These are phyloP conservation scores for Bicyclus anynana DNA, from an alignment of 1,140 invertebrate genomes.

Conservation along the genomic window DNA sequence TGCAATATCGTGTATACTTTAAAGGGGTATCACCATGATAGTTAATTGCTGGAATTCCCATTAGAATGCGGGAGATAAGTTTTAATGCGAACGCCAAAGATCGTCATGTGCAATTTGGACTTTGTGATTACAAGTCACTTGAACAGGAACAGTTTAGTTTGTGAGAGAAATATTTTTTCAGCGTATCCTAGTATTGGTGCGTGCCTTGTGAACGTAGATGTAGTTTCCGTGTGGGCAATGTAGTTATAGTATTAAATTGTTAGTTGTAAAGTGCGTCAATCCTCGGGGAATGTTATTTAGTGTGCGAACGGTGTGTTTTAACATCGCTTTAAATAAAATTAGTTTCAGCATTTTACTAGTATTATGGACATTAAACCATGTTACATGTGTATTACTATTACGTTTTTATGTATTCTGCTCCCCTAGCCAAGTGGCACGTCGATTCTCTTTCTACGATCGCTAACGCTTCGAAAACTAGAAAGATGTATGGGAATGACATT, in stretches of 20 bases:
- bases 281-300: conserved; percentile 15
- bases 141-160: conserved; percentile 21
- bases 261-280: conserved; percentile 29
- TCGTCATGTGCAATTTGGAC: conserved; percentile 39
- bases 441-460: too few relatives aligned
- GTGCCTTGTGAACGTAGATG: conserved; percentile 62
- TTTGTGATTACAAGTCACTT: conserved; percentile 20
- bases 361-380: conserved; percentile 38
- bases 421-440: too few relatives aligned
- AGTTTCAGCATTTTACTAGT: conserved; percentile 60
- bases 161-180: conserved; percentile 65
- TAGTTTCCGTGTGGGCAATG: conserved; percentile 25
- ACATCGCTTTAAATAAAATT: conserved; percentile 47
- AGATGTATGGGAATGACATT: too few relatives aligned
- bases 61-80: not conserved
- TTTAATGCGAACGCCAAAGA: conserved; percentile 51
- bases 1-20: too few relatives aligned
- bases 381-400: conserved; percentile 19
- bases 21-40: too few relatives aligned
- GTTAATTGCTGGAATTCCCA: not conserved
- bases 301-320: conserved; percentile 42
- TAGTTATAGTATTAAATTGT: conserved; percentile 23
- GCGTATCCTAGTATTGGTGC: conserved; percentile 63
- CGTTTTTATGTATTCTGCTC: not conserved
- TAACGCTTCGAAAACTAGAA: too few relatives aligned